phyloP scores from a whole-genome alignment of 2,888 invertebrate species.

The Drosophila monieri region DNA sequence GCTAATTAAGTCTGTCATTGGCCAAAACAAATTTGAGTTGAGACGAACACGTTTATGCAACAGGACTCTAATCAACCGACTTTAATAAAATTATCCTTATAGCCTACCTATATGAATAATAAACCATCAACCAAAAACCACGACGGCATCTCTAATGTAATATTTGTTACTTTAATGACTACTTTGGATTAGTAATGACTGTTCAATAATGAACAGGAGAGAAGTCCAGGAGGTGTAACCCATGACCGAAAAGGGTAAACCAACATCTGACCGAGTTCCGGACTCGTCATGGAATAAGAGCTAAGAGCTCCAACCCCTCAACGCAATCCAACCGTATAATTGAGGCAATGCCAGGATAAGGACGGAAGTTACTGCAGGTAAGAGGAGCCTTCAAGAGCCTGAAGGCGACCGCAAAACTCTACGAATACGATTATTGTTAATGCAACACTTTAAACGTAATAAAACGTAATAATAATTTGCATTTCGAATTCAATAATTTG shows the following conservation, averaged over 20 bases:
- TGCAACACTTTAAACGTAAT: slow-evolving; percentile 59
- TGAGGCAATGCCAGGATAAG: slow-evolving; percentile 47
- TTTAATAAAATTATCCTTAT: neutral
- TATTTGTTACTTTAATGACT: slow-evolving; percentile 41
- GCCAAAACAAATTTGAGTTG: slow-evolving; percentile 29
- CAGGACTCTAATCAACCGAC: neutral
- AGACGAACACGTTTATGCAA: neutral
- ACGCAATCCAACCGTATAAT: slow-evolving; percentile 68
- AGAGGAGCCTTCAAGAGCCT: slow-evolving; percentile 7
- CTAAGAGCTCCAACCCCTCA: neutral
- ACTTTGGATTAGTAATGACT: slow-evolving; percentile 41
- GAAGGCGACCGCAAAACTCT: slow-evolving; percentile 53
- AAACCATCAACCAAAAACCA: neutral
- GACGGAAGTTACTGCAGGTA: slow-evolving; percentile 27
- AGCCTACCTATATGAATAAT: neutral
- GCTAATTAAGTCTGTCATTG: slow-evolving; percentile 58
- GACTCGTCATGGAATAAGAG: slow-evolving; percentile 16
- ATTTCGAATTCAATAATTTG: slow-evolving; percentile 73
- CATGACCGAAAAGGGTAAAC: slow-evolving; percentile 68
- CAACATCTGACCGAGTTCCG: slow-evolving; percentile 73
- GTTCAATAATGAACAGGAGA: slow-evolving; percentile 11
- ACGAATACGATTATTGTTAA: slow-evolving; percentile 54
- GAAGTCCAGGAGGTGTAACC: slow-evolving; percentile 66
- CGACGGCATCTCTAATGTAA: slow-evolving; percentile 23
- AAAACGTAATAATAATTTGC: slow-evolving; percentile 71